Evolutionary conservation across 2,797 vertebrate species (phyloP), one percentile per base, ranked within the genome.

Genomic region (Leucoraja ocellata): DNA sequence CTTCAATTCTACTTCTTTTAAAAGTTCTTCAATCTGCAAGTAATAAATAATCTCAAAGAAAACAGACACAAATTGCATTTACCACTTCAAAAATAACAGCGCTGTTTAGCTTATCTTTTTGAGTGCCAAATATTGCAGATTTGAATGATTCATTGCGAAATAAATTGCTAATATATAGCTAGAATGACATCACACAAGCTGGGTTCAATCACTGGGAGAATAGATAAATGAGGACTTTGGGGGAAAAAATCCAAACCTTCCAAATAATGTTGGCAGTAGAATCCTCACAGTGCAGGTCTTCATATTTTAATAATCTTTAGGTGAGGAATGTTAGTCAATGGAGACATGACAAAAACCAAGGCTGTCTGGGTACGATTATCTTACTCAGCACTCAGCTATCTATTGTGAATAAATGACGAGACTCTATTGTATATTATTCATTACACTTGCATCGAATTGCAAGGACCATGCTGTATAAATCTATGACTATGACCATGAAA

Each of bases 1-100:
- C 94, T 98, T 98, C 94, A 99, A 93, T 0, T 94, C 95, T 39
- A 99, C 97, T 94, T 99, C 99, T 94, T 98, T 99, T 76, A 99
- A 95, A 94, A 99, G 96, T 94, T 99, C 99, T 73, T 99, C 98
- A 0, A 99, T 97, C 99, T 99, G 95, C 73, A 94, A 78, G 68
- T n/a, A 8, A 77, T 28, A 93, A 93, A 77, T 93, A 81, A 77
- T n/a, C 7, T 23, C 54, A 23, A 91, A 9, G n/a, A 54, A 23
- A 58, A 46, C 6, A 21, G n/a, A 74, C 23, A 74, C 21, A 73
- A 46, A 36, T 23, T 25, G 11, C n/a, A 23, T 46, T 91, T 46
- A 90, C 63, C 65, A 74, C 13, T 74, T 74, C 71, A 88, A 68
- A 2, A 1, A 21, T 68, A 68, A 68, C 5, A 65, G 4, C 2